Base-by-base conservation (phyloP, 2,888 invertebrate genomes). In the Ypsolopha sequella region DNA sequence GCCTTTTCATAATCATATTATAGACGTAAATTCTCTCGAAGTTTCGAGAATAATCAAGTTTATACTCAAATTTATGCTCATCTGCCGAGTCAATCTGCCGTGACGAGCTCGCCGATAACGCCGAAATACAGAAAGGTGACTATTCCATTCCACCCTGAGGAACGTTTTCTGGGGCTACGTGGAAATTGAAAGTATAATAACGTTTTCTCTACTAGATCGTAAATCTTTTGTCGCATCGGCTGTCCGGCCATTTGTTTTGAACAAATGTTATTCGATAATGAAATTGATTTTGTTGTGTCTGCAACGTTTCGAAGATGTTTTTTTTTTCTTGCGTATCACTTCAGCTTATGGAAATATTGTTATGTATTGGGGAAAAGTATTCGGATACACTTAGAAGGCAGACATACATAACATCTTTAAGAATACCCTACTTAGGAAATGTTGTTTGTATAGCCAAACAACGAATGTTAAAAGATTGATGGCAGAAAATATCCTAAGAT, bases 171-270 rank as follows among this genome's bases (percentile, higher is more conserved):
- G 65, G 60, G 60, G 59, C 59, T 61, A 60, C 62, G n/a, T 34
- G 13, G 61, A 70, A 70, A 78, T 73, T 72, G 72, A 73, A 72
- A 72, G 71, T 68, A 68, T 70, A 73, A 76, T 76, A 73, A 77
- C 74, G 74, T 64, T 65, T 70, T 70, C 65, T 65, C 60, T 60
- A 62, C 66, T 66, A 61, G 66, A 63, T 70, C 73, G 71, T 76
- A 75, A 77, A 79, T 76, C 73, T 73, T 70, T 68, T 59, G 61
- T 61, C 64, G 62, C 62, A 62, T 62, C 65, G 51, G 54, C 63
- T 68, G 69, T 68, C 63, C 65, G 64, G 59, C 59, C 63, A 65
- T 70, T 71, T 76, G 68, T 73, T 76, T 68, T 65, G 62, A 55
- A 58, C 57, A 57, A 62, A 57, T 58, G 52, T 53, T 54, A 56